These are phyloP conservation scores for Todiramphus saurophagus DNA, from an alignment of 2,113 vertebrate genomes.

Conservation along the genomic window DNA sequence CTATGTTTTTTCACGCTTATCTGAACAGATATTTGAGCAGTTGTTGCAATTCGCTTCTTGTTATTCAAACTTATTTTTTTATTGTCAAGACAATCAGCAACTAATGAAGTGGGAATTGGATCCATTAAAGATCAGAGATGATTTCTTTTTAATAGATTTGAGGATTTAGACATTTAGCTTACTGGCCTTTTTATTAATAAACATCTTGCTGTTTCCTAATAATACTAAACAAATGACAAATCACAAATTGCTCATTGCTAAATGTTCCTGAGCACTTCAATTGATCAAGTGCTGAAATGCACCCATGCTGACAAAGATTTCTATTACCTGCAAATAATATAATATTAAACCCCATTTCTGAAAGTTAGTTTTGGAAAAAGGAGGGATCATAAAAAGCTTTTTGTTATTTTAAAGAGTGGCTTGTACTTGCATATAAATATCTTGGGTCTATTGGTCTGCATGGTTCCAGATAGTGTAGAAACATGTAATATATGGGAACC, in stretches of 20 bases:
- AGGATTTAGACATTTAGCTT: conserved; percentile 9
- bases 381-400: neutral
- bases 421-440: neutral
- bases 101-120: conserved; percentile 57
- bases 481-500: neutral
- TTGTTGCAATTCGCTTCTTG: conserved; percentile 47
- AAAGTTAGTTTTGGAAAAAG: neutral
- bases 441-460: neutral
- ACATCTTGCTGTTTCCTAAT: conserved; percentile 18
- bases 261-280: neutral
- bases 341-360: neutral
- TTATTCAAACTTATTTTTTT: conserved; percentile 48
- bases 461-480: neutral
- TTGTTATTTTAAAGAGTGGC: neutral
- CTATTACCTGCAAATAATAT: neutral
- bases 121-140: conserved; percentile 37
- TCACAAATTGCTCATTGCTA: neutral
- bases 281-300: neutral
- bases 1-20: conserved; percentile 28
- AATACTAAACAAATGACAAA: neutral
- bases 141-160: conserved; percentile 44
- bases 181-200: conserved; percentile 39
- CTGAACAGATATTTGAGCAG: conserved; percentile 19
- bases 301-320: neutral
- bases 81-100: conserved; percentile 56